These are phyloP conservation scores for Acrocera orbiculus DNA, from an alignment of 2,888 invertebrate species.

Conservation along the genomic window DNA sequence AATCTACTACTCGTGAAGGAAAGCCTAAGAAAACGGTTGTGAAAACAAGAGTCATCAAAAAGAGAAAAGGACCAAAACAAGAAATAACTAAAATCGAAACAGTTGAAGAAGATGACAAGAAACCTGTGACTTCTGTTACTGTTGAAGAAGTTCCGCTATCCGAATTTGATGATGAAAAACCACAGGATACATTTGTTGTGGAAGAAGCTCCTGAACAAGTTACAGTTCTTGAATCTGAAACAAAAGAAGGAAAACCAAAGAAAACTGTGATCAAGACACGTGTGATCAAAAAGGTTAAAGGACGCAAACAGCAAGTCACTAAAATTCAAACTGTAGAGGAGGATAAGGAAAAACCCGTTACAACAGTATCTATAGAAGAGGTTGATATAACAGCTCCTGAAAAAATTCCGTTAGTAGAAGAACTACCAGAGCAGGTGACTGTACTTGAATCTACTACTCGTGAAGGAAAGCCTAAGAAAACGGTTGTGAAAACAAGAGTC, in stretches of 20 bases:
- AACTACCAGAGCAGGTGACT: constrained; percentile 15
- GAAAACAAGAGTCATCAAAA: constrained; percentile 21
- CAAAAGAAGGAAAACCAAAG: constrained; percentile 25
- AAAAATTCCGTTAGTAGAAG: constrained; percentile 6
- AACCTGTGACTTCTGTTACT: constrained; percentile 24
- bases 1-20: constrained; percentile 22
- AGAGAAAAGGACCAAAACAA: constrained; percentile 22
- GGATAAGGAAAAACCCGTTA: constrained; percentile 21
- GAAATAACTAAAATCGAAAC: constrained; percentile 29
- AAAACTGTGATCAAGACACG: constrained; percentile 20
- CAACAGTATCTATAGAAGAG: constrained; percentile 16
- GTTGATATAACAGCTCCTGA: constrained; percentile 11
- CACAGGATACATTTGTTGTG: constrained; percentile 19
- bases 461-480: constrained; percentile 20
- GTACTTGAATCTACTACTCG: constrained; percentile 19
- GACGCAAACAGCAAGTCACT: constrained; percentile 23
- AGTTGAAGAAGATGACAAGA: constrained; percentile 27
- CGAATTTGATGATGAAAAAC: constrained; percentile 14
- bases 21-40: constrained; percentile 21
- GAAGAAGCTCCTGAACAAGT: constrained; percentile 21
- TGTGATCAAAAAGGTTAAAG: constrained; percentile 24
- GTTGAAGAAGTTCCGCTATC: constrained; percentile 13
- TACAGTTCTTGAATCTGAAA: constrained; percentile 29
- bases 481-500: constrained; percentile 21
- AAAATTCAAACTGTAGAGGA: constrained; percentile 23